Percentiles rank a stretch among this genome's conserved stretches.
Evolutionary conservation across 2,888 invertebrate species (phyloP).

Genomic region (Eilema griseolum): DNA sequence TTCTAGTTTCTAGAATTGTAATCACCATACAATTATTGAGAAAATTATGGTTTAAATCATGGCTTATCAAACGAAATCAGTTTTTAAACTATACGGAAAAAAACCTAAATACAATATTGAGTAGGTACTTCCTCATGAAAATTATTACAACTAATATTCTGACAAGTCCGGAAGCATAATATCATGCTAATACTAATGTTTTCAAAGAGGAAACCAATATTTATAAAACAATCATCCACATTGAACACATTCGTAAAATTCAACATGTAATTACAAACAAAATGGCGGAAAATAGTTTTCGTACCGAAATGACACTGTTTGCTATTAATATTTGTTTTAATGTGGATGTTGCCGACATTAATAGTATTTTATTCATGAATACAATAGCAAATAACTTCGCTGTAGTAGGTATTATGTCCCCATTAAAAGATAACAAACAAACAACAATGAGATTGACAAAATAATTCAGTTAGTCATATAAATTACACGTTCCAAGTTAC

Average conservation of each 20-base stretch:
- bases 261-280: not conserved
- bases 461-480: not conserved
- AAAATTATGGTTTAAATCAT: not conserved
- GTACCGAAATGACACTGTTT: not conserved
- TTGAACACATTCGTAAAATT: not conserved
- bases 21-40: not conserved
- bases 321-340: not conserved
- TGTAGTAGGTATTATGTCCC: not conserved
- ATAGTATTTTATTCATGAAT: not conserved
- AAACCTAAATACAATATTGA: not conserved
- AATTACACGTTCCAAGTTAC: not conserved
- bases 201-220: not conserved
- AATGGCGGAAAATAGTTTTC: not conserved
- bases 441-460: not conserved
- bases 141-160: not conserved
- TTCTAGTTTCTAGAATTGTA: not conserved
- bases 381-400: not conserved
- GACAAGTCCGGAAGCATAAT: not conserved
- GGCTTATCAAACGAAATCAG: not conserved
- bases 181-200: not conserved
- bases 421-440: not conserved
- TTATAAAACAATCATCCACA: conserved; percentile 2
- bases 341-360: not conserved
- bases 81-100: not conserved
- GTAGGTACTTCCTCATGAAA: not conserved